Evolutionary conservation across 1,140 invertebrate species (phyloP).

Genomic region (Riptortus pedestris): DNA sequence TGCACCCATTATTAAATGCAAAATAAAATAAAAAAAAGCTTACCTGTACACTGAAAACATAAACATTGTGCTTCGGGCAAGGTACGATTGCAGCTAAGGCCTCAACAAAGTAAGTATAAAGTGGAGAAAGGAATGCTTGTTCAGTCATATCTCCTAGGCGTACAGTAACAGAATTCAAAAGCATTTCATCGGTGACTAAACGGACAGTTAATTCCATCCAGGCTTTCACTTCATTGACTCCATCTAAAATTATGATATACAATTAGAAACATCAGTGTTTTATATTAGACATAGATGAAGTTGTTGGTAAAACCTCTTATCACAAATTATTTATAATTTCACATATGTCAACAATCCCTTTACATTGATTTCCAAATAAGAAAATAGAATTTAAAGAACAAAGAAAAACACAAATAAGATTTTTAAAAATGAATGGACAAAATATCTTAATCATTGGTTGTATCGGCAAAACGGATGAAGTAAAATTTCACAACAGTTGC

Average conservation of each 20-base stretch:
- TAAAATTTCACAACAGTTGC: too few relatives aligned
- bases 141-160: constrained; percentile 86
- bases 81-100: constrained; percentile 85
- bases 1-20: too few relatives aligned
- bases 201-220: constrained; percentile 79
- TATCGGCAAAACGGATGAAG: too few relatives aligned
- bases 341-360: background rate
- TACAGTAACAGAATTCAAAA: constrained; percentile 89
- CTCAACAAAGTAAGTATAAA: constrained; percentile 81
- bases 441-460: too few relatives aligned
- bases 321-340: background rate
- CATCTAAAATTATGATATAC: constrained; percentile 52
- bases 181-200: constrained; percentile 87
- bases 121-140: constrained; percentile 81
- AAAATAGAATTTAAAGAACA: too few relatives aligned
- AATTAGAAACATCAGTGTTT: background rate
- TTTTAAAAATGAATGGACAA: too few relatives aligned
- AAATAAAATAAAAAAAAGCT: constrained; percentile 9
- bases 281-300: too few relatives aligned
- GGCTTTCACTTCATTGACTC: constrained; percentile 81
- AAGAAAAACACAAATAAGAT: too few relatives aligned
- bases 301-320: too few relatives aligned
- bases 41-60: constrained; percentile 83
- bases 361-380: constrained; percentile 3
- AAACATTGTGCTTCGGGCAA: constrained; percentile 84